Conservation (phyloP, 2,113 vertebrate species). For the Brienomyrus brachyistius region DNA sequence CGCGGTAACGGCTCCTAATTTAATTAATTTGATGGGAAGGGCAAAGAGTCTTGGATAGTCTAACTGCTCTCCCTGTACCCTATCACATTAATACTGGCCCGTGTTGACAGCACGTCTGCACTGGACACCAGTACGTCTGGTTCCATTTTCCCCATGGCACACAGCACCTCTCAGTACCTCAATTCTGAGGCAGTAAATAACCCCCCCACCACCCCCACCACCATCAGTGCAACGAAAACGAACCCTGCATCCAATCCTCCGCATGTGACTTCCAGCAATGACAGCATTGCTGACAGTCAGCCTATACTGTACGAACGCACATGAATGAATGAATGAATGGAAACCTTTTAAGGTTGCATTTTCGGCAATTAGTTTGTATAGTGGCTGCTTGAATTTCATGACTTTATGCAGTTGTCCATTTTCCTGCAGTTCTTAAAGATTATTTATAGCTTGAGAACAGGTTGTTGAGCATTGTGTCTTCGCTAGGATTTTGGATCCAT, state of each 20-base stretch:
- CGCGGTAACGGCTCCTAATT: not conserved
- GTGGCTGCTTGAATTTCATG: not conserved
- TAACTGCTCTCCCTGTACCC: not conserved
- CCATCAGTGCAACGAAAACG: not conserved
- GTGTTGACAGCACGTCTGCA: constrained; percentile 11
- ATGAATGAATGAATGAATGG: not conserved
- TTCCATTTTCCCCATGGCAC: not conserved
- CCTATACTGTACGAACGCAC: not conserved
- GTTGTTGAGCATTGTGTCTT: not conserved
- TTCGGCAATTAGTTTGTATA: not conserved
- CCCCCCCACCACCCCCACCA: not conserved
- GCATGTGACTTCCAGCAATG: not conserved
- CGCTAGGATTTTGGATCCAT: not conserved
- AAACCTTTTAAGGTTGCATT: not conserved
- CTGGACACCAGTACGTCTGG: constrained; percentile 6
- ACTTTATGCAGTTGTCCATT: not conserved
- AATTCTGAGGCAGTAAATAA: not conserved
- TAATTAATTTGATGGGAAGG: constrained; percentile 10
- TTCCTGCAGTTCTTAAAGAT: not conserved
- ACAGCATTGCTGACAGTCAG: not conserved
- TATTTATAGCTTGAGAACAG: not conserved
- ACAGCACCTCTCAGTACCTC: not conserved
- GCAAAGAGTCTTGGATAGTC: not conserved
- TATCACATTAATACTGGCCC: not conserved
- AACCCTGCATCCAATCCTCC: not conserved